Evolutionary conservation across 1,140 invertebrate genomes (phyloP).

Genomic region (Notospermus geniculatus): DNA sequence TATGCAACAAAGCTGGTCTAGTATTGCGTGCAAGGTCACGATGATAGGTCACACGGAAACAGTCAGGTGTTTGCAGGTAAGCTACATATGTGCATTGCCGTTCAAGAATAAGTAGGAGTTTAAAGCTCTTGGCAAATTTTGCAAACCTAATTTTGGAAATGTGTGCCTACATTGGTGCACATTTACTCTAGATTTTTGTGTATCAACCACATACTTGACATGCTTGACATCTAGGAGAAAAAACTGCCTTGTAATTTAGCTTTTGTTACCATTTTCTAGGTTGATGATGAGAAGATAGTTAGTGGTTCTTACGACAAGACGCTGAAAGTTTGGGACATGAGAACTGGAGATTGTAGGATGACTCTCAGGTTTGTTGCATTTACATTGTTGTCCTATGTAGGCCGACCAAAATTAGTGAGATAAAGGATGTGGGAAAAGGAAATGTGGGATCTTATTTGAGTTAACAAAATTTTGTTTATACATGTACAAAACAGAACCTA

Average conservation of each 20-base stretch:
- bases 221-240: neutral
- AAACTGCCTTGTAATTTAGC: neutral
- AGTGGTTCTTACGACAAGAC: conserved; percentile 60
- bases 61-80: conserved; percentile 59
- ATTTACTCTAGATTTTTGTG: neutral
- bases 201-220: neutral
- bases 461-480: no score
- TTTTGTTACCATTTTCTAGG: conserved; percentile 36
- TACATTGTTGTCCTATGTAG: no score
- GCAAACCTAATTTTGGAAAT: neutral
- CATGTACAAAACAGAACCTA: no score
- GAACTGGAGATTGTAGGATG: conserved; percentile 53
- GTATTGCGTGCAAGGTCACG: conserved; percentile 62
- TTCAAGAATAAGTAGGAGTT: no score
- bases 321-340: conserved; percentile 59
- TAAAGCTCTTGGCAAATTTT: no score
- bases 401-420: conserved; percentile 42
- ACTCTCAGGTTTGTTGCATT: no score
- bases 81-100: no score
- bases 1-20: conserved; percentile 59
- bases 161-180: neutral
- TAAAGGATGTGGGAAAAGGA: no score
- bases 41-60: conserved; percentile 61
- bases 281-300: conserved; percentile 59
- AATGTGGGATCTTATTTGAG: no score